A percentile compares a stretch with the other conserved stretches of the same genome.
Evolutionary conservation across 1,140 invertebrate species (phyloP).

Genomic region (Eciton burchellii): DNA sequence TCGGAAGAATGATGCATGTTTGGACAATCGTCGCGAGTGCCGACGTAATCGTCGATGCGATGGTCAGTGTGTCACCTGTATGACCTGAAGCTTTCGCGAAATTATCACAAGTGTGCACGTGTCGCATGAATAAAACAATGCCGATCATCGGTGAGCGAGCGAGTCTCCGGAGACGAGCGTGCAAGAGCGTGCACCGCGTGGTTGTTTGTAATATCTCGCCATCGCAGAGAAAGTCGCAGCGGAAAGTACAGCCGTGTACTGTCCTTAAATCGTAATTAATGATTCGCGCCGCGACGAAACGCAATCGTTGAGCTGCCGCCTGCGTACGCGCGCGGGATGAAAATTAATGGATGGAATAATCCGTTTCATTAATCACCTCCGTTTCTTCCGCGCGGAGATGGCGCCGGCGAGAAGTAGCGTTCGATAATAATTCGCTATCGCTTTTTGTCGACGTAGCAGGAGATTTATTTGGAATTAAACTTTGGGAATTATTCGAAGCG

Average conservation of each 20-base stretch:
- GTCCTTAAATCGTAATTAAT: slow-evolving; percentile 59
- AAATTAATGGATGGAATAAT: slow-evolving; percentile 58
- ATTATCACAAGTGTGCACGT: slow-evolving; percentile 64
- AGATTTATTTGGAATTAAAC: slow-evolving; percentile 16
- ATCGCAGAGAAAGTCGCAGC: slow-evolving; percentile 6
- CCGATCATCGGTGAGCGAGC: slow-evolving; percentile 46
- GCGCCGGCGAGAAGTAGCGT: slow-evolving; percentile 7
- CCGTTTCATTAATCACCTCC: slow-evolving; percentile 51
- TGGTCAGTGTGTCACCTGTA: neutral
- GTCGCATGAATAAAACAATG: slow-evolving; percentile 65
- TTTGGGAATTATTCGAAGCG: neutral
- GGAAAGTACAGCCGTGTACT: slow-evolving; percentile 17
- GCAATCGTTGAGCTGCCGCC: slow-evolving; percentile 25
- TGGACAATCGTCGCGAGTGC: neutral
- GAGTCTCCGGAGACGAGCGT: slow-evolving; percentile 1
- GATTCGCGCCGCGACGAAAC: slow-evolving; percentile 28
- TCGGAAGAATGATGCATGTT: neutral
- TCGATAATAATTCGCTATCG: slow-evolving; percentile 47
- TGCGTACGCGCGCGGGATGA: slow-evolving; percentile 29
- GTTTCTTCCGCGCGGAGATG: slow-evolving; percentile 9
- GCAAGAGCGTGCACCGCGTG: slow-evolving; percentile 8
- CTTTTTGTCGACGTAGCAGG: neutral
- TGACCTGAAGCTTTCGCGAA: neutral
- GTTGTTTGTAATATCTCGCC: too few relatives aligned
- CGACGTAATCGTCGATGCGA: neutral